phyloP scores from a whole-genome alignment of 2,888 invertebrate genomes.

The Pseudococcus viburni region DNA sequence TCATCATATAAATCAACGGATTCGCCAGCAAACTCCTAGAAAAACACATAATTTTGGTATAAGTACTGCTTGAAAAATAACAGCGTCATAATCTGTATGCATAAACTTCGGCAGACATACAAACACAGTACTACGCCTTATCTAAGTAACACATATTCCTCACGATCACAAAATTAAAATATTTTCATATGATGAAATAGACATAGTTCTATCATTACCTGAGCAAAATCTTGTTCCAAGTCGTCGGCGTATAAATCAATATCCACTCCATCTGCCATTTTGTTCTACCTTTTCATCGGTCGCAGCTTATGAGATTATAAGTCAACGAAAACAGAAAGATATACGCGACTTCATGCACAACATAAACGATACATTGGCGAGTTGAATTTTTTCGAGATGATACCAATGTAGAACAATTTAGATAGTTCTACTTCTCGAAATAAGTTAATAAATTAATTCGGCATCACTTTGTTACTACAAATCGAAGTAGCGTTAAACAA shows the following conservation, averaged over 20 bases:
- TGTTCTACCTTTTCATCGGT: conserved; percentile 69
- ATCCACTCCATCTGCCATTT: conserved; percentile 95
- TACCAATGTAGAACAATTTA: background rate
- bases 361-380: background rate
- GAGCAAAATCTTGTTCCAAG: conserved; percentile 90
- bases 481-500: conserved; percentile 1
- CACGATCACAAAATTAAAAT: background rate
- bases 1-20: conserved; percentile 93
- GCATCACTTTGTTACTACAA: conserved; percentile 20
- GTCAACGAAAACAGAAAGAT: background rate
- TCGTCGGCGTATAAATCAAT: conserved; percentile 98
- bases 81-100: background rate
- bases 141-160: background rate
- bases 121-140: background rate
- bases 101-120: background rate
- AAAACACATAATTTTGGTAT: background rate
- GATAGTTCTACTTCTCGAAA: background rate
- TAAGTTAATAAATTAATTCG: conserved; percentile 21
- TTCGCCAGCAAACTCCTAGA: conserved; percentile 62
- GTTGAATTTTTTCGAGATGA: background rate
- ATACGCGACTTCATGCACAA: background rate
- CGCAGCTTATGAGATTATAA: background rate
- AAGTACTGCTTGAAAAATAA: background rate
- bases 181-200: background rate
- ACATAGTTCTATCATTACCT: conserved; percentile 59